phyloP scores from a whole-genome alignment of 1,140 invertebrate genomes.

The Cydia splendana region DNA sequence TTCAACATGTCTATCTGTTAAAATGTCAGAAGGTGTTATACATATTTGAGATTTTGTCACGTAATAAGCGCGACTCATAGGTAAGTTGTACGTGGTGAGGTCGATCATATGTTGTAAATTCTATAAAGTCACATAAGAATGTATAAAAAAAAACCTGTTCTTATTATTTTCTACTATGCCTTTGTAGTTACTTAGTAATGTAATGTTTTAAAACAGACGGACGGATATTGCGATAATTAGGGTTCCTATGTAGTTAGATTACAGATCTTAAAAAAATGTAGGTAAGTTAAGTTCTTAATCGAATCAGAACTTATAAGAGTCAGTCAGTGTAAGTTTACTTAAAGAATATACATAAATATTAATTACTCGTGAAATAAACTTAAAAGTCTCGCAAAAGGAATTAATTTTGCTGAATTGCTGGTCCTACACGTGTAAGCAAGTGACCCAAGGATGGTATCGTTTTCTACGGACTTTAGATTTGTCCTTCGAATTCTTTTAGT shows the following conservation, averaged over 20 bases:
- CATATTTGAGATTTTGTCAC: too few species aligned
- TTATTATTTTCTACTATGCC: too few species aligned
- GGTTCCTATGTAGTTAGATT: neutral
- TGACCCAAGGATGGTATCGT: neutral
- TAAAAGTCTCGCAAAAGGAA: neutral
- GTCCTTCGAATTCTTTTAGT: slow-evolving; percentile 8
- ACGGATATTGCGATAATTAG: too few species aligned
- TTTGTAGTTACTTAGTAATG: too few species aligned
- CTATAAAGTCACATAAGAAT: too few species aligned
- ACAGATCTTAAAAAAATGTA: neutral
- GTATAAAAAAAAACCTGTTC: too few species aligned
- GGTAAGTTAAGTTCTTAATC: neutral
- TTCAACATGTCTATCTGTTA: too few species aligned
- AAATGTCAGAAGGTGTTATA: too few species aligned
- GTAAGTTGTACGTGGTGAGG: too few species aligned
- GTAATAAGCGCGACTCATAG: too few species aligned
- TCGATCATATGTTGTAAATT: too few species aligned
- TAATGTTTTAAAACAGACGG: too few species aligned
- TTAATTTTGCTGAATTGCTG: neutral
- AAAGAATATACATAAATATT: neutral
- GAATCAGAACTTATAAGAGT: neutral
- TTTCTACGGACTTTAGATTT: neutral
- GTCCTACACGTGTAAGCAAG: slow-evolving; percentile 6
- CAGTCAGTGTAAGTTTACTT: neutral
- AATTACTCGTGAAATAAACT: neutral